phyloP scores from a whole-genome alignment of 2,888 invertebrate genomes.

The Autographa pulchrina region DNA sequence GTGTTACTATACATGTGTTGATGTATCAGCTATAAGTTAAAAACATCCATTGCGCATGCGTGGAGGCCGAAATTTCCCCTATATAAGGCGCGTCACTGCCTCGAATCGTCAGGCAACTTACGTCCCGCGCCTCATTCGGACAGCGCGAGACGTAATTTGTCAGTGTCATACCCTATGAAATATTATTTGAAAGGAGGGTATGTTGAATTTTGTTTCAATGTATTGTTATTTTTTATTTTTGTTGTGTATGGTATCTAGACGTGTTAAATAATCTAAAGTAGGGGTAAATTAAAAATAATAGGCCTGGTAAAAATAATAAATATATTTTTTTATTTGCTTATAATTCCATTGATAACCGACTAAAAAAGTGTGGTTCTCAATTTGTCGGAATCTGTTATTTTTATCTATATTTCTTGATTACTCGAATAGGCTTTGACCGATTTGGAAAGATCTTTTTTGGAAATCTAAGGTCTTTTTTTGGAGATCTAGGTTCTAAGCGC shows the following conservation, averaged over 20 bases:
- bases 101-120: neutral
- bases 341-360: too few relatives aligned
- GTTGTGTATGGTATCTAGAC: neutral
- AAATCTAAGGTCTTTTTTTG: too few relatives aligned
- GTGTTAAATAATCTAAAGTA: neutral
- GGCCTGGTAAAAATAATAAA: too few relatives aligned
- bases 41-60: neutral
- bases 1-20: neutral
- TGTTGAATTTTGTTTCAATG: neutral
- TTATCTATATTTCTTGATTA: too few relatives aligned
- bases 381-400: too few relatives aligned
- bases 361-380: too few relatives aligned
- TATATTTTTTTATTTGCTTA: too few relatives aligned
- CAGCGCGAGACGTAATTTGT: neutral
- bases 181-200: neutral
- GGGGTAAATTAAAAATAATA: neutral
- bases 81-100: slow-evolving; percentile 1
- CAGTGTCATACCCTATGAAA: neutral
- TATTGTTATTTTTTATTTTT: neutral
- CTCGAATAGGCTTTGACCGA: too few relatives aligned
- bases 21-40: neutral
- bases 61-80: neutral
- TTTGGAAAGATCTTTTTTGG: too few relatives aligned
- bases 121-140: neutral
- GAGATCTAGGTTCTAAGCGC: too few relatives aligned